These are phyloP conservation scores for Allolobophora icterica DNA, from an alignment of 2,888 invertebrate genomes.

Conservation along the genomic window DNA sequence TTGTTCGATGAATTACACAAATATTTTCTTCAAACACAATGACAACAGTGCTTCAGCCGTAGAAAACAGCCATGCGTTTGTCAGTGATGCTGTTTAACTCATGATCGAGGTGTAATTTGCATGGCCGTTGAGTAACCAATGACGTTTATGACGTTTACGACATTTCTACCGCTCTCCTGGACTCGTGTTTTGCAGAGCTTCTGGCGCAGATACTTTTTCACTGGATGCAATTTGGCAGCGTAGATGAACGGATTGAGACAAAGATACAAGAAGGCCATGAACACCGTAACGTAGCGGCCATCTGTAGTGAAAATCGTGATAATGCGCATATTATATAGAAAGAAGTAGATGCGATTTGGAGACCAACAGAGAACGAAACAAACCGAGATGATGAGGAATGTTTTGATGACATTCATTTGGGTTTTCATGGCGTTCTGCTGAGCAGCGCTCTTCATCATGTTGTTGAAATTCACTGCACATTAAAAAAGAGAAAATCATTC, in stretches of 20 bases:
- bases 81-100: too few species aligned
- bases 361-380: conserved; percentile 37
- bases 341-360: conserved; percentile 31
- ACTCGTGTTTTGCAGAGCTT: neutral
- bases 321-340: conserved; percentile 19
- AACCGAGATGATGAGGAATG: conserved; percentile 28
- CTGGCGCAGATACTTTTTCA: neutral
- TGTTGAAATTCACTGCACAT: neutral
- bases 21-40: too few species aligned
- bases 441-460: neutral
- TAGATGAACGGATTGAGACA: conserved; percentile 29
- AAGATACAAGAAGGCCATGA: conserved; percentile 33
- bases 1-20: too few species aligned
- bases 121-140: too few species aligned
- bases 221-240: conserved; percentile 22
- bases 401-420: conserved; percentile 36
- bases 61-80: too few species aligned
- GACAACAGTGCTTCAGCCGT: too few species aligned
- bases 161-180: too few species aligned
- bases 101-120: too few species aligned
- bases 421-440: neutral
- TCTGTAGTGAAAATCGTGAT: neutral
- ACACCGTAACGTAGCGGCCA: conserved; percentile 32
- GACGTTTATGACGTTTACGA: too few species aligned
- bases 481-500: neutral